These are phyloP conservation scores for Tetramorium bicarinatum DNA, from an alignment of 2,888 invertebrate genomes.

Conservation along the genomic window DNA sequence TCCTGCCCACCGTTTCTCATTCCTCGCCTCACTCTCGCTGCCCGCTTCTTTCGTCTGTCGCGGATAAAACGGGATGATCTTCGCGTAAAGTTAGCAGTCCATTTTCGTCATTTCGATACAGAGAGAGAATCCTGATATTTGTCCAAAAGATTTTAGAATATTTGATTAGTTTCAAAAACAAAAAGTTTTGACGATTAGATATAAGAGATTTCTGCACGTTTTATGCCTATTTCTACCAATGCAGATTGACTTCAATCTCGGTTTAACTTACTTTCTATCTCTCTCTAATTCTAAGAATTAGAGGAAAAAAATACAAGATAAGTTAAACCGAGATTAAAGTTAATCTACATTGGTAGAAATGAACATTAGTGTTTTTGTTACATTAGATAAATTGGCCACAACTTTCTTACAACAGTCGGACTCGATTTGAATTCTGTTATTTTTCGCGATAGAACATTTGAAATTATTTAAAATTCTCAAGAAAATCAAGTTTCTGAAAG, in stretches of 20 bases:
- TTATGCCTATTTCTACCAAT: too few species aligned
- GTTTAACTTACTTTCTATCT: too few species aligned
- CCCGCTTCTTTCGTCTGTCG: constrained; percentile 24
- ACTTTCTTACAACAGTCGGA: neutral
- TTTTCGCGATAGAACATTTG: neutral
- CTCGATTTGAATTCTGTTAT: neutral
- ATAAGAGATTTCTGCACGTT: too few species aligned
- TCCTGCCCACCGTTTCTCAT: constrained; percentile 59
- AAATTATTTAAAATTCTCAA: neutral
- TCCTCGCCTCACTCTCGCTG: constrained; percentile 50
- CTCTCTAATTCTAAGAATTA: too few species aligned
- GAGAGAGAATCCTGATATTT: neutral
- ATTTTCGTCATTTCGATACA: neutral
- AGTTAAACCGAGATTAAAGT: too few species aligned
- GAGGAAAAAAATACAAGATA: too few species aligned
- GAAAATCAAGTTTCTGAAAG: neutral
- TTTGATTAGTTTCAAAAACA: neutral
- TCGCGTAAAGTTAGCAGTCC: neutral
- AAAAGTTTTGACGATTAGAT: neutral
- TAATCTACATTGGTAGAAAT: too few species aligned
- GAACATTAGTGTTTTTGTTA: neutral
- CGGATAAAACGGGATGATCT: constrained; percentile 17
- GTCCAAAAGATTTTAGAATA: neutral
- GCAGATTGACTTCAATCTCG: too few species aligned
- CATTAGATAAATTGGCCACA: neutral